Conservation (phyloP, 1,140 invertebrate genomes). For the Musca vetustissima region DNA sequence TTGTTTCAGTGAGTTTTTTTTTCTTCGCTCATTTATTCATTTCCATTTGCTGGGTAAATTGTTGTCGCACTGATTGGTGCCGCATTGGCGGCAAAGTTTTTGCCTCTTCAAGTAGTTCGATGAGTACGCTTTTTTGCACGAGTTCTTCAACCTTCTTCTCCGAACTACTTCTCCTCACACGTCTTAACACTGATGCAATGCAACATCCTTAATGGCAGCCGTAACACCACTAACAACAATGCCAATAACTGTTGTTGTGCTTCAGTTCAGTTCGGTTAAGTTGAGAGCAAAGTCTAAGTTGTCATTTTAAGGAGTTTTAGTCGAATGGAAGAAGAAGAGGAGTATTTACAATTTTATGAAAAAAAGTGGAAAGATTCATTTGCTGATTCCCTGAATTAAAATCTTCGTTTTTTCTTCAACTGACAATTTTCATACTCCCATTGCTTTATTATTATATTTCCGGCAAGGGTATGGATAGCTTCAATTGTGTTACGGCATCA, state of each 20-base stretch:
- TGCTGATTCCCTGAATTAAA: not conserved
- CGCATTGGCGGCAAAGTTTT: slow-evolving; percentile 32
- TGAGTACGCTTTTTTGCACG: slow-evolving; percentile 10
- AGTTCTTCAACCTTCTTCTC: not conserved
- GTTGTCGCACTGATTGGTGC: slow-evolving; percentile 29
- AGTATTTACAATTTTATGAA: slow-evolving; percentile 12
- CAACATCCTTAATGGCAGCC: not conserved
- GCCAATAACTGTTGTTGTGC: not conserved
- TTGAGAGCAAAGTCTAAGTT: not conserved
- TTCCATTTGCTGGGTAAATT: slow-evolving; percentile 16
- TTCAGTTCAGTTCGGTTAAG: not conserved
- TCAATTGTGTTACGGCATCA: not conserved
- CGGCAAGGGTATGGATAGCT: not conserved
- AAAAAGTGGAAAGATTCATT: not conserved
- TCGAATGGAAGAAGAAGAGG: not conserved
- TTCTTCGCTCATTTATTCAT: slow-evolving; percentile 11
- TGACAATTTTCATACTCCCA: not conserved
- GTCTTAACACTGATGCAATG: not conserved
- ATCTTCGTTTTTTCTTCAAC: not conserved
- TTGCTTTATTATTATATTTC: not conserved
- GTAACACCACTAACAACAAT: not conserved
- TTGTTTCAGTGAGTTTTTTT: slow-evolving; percentile 5
- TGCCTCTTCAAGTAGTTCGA: slow-evolving; percentile 26
- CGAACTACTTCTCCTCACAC: not conserved
- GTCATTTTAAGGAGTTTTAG: slow-evolving; percentile 17